Base-by-base conservation (phyloP, 2,113 vertebrate species). In the Tenebrosternarchus preto region DNA sequence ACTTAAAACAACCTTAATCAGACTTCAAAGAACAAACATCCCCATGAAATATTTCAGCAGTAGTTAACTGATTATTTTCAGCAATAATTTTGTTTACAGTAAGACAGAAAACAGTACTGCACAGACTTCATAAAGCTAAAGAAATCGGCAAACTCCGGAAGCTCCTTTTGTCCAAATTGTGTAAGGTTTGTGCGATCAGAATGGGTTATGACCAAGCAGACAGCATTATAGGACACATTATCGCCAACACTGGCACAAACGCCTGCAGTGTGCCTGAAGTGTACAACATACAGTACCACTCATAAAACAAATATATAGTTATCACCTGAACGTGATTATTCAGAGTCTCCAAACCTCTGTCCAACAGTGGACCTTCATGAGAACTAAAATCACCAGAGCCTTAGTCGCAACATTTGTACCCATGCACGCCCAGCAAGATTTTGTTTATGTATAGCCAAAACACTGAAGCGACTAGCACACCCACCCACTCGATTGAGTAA, bases 371-470 rank as follows among this genome's bases (percentile, higher is more conserved):
- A 85, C 82, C 83, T 85, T 84, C 83, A 71, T 75, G 83, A 90
- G 87, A 90, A 90, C 89, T 69, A 88, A 90, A 87, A 15, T 87
- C 84, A 86, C 70, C 33, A 86, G 88, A 78, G 76, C 83, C 86
- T 83, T 82, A 85, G 86, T 85, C 79, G 55, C 50, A 88, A 87
- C 84, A 15, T 76, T 82, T 89, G 88, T 83, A 82, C 87, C 85
- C 86, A 89, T 87, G 85, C 87, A 89, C 90, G 91, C 89, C 71
- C 85, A 90, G 88, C 84, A 76, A 90, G 82, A 78, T 72, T 57
- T n/a, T 71, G 77, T 85, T 87, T 33, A 36, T 29, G 71, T 77
- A 84, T 80, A 85, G 85, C 86, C 59, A 73, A 88, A 88, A 84
- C 80, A 74, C 71, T 77, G 85, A 4, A 80, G 82, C 70, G 20